Evolutionary conservation across 2,888 invertebrate species (phyloP).

Genomic region (Nomada ferruginata): DNA sequence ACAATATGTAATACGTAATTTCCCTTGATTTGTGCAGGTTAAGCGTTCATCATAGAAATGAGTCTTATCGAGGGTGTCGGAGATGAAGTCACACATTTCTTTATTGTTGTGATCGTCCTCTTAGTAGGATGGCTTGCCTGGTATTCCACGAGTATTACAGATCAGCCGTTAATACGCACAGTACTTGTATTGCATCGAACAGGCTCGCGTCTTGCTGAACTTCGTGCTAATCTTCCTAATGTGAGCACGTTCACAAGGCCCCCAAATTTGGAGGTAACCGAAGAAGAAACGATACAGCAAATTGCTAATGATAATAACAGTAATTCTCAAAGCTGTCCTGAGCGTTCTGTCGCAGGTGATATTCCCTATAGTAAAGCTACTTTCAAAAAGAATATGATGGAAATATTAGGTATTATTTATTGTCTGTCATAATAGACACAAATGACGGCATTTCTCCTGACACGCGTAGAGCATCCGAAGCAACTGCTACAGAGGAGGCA

Average conservation of each 20-base stretch:
- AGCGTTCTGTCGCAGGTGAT: conserved; percentile 75
- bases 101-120: conserved; percentile 87
- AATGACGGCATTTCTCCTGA: conserved; percentile 59
- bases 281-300: conserved; percentile 73
- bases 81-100: conserved; percentile 92
- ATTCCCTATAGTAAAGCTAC: conserved; percentile 1
- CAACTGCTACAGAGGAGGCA: conserved; percentile 76
- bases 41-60: conserved; percentile 85
- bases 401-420: conserved; percentile 22
- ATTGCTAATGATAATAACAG: conserved; percentile 66
- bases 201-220: conserved; percentile 82
- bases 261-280: conserved; percentile 72
- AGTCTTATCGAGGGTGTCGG: conserved; percentile 92
- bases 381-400: neutral
- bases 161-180: conserved; percentile 89
- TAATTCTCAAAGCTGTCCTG: conserved; percentile 73
- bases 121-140: conserved; percentile 89
- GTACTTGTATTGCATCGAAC: conserved; percentile 88
- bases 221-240: conserved; percentile 75
- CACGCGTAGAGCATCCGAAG: conserved; percentile 75
- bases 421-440: conserved; percentile 54
- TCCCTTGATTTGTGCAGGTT: conserved; percentile 18
- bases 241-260: conserved; percentile 55
- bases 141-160: conserved; percentile 91
- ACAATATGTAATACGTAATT: neutral